phyloP scores from a whole-genome alignment of 1,140 invertebrate genomes.

The Araneus ventricosus region DNA sequence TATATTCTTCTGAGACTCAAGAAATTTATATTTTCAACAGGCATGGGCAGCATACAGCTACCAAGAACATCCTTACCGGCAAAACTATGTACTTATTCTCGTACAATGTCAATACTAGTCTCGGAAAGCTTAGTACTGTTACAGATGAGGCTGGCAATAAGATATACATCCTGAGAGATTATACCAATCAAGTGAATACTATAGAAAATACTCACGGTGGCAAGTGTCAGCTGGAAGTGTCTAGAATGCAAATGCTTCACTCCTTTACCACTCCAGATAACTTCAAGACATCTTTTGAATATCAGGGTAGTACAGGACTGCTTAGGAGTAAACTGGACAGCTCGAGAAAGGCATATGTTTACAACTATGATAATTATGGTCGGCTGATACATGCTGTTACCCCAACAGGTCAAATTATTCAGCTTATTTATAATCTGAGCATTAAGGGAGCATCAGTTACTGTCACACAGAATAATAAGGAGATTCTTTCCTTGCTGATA shows the following conservation, averaged over 20 bases:
- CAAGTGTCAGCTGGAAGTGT: constrained; percentile 92
- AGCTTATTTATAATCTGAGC: constrained; percentile 82
- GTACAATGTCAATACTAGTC: constrained; percentile 97
- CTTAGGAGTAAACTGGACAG: constrained; percentile 86
- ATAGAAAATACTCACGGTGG: constrained; percentile 96
- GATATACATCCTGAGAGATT: constrained; percentile 93
- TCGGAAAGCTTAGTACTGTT: constrained; percentile 94
- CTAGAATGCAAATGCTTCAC: constrained; percentile 76
- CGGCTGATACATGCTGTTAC: constrained; percentile 90
- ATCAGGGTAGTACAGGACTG: constrained; percentile 89
- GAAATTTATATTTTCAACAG: constrained; percentile 94
- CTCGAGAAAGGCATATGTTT: constrained; percentile 85
- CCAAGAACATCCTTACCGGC: constrained; percentile 94
- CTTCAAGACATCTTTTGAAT: constrained; percentile 83
- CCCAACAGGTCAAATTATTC: constrained; percentile 93
- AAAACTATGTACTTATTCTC: constrained; percentile 96
- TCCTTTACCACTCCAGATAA: constrained; percentile 77
- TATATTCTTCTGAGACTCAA: constrained; percentile 92
- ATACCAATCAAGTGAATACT: constrained; percentile 87
- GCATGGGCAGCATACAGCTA: constrained; percentile 96
- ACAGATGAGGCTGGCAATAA: constrained; percentile 96
- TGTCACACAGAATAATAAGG: constrained; percentile 86
- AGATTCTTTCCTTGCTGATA: constrained; percentile 91
- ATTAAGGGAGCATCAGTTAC: constrained; percentile 77
- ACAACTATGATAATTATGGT: constrained; percentile 92